These are phyloP conservation scores for Theonella swinhoei DNA, from an alignment of 37 sponge, comb jelly and placozoan species.

Conservation along the genomic window DNA sequence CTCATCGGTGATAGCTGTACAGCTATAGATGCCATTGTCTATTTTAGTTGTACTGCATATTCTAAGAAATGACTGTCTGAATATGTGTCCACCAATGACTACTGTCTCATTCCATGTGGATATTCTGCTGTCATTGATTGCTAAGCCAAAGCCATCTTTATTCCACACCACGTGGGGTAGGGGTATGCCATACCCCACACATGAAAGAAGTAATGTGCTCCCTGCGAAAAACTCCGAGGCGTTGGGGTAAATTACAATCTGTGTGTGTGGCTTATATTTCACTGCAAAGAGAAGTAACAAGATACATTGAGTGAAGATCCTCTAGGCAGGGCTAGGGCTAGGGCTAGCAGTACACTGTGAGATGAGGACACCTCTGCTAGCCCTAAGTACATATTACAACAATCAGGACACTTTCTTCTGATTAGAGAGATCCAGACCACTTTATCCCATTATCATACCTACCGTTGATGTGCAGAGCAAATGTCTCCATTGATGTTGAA, in stretches of 20 bases:
- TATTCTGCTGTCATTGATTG: neutral
- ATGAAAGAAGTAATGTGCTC: neutral
- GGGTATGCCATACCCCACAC: slow-evolving; percentile 18
- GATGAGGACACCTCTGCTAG: too few relatives aligned
- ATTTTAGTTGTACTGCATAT: neutral
- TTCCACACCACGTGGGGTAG: neutral
- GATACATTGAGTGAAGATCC: too few relatives aligned
- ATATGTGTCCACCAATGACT: neutral
- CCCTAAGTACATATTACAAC: too few relatives aligned
- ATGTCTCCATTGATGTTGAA: neutral
- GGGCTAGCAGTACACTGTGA: too few relatives aligned
- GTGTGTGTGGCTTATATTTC: too few relatives aligned
- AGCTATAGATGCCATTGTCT: neutral
- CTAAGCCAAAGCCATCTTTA: neutral
- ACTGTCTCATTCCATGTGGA: neutral
- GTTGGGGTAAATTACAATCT: neutral
- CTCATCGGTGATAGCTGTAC: neutral
- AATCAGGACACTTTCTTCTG: too few relatives aligned
- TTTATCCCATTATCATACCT: too few relatives aligned
- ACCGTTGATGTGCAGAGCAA: neutral
- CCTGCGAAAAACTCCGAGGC: neutral
- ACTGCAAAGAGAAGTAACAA: neutral
- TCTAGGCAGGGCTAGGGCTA: too few relatives aligned
- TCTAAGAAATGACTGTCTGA: neutral
- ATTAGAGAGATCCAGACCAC: too few relatives aligned